Conservation (phyloP, 2,797 vertebrate genomes). For the Thaleichthys pacificus region DNA sequence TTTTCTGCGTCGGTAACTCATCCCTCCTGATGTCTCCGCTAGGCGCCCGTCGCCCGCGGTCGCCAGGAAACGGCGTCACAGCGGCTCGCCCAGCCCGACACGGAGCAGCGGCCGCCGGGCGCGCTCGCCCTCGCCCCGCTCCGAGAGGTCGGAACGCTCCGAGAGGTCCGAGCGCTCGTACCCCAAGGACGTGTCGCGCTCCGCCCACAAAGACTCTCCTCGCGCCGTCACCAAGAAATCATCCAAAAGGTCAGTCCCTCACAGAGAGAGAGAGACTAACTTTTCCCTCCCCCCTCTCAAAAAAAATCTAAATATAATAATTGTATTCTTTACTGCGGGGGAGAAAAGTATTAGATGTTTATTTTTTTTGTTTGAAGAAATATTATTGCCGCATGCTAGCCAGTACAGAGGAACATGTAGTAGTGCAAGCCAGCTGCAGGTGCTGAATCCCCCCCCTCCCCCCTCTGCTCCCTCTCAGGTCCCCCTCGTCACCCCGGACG, state of each 20-base stretch:
- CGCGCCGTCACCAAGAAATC: slow-evolving; percentile 90
- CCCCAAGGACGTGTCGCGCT: slow-evolving; percentile 85
- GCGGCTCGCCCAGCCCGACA: slow-evolving; percentile 88
- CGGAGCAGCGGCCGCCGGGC: slow-evolving; percentile 84
- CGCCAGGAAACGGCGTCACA: slow-evolving; percentile 91
- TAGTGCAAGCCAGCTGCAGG: not conserved
- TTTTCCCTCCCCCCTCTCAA: not conserved
- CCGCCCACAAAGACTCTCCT: slow-evolving; percentile 94
- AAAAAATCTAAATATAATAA: not conserved
- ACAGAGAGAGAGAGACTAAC: not conserved
- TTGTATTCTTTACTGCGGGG: not conserved
- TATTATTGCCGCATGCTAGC: not conserved
- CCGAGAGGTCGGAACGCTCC: slow-evolving; percentile 84
- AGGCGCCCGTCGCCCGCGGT: slow-evolving; percentile 29
- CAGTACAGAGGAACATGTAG: not conserved
- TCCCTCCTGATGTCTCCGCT: not conserved
- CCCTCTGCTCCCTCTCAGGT: slow-evolving; percentile 67
- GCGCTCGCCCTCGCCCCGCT: slow-evolving; percentile 91
- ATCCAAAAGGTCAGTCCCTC: slow-evolving; percentile 83
- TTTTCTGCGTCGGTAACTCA: not conserved
- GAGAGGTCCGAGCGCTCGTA: slow-evolving; percentile 88
- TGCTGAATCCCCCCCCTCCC: not conserved
- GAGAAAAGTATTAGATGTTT: not conserved
- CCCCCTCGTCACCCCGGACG: slow-evolving; percentile 92
- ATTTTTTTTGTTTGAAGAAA: not conserved